Evolutionary conservation across 2,797 vertebrate genomes (phyloP).

Genomic region (Enteromius treurensis): DNA sequence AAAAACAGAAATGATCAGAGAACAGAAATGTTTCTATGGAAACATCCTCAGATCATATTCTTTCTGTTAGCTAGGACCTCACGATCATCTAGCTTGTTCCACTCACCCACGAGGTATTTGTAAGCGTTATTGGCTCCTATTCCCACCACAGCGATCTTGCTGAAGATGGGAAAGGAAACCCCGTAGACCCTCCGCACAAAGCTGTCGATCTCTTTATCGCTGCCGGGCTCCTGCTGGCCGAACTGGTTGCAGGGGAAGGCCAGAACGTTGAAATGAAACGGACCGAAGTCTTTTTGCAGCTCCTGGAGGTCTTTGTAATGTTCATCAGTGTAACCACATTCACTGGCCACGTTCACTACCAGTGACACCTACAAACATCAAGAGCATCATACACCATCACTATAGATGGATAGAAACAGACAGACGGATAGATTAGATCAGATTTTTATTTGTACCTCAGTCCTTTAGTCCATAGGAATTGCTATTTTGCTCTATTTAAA

Average conservation of each 20-base stretch:
- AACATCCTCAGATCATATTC: neutral
- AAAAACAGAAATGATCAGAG: neutral
- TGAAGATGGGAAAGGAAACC: slow-evolving; percentile 94
- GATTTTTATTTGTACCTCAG: too few relatives aligned
- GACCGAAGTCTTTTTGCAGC: slow-evolving; percentile 90
- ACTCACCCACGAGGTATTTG: slow-evolving; percentile 89
- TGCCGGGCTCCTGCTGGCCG: slow-evolving; percentile 93
- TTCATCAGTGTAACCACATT: slow-evolving; percentile 92
- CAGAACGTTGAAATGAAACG: slow-evolving; percentile 93
- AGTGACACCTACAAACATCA: slow-evolving; percentile 83
- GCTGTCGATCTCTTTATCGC: slow-evolving; percentile 91
- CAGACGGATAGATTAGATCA: neutral
- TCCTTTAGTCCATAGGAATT: too few relatives aligned
- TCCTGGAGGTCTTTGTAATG: slow-evolving; percentile 92
- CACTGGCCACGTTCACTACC: slow-evolving; percentile 94
- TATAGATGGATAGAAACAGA: neutral
- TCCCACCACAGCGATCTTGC: slow-evolving; percentile 88
- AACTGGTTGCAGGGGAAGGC: slow-evolving; percentile 98
- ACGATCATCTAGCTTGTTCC: neutral
- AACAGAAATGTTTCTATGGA: neutral
- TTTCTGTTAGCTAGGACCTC: neutral
- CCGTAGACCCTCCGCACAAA: slow-evolving; percentile 87
- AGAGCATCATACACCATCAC: neutral
- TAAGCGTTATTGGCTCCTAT: slow-evolving; percentile 87
- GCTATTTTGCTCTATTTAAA: too few relatives aligned